Base-by-base conservation (phyloP, 2,797 vertebrate species). In the Erethizon dorsatum region DNA sequence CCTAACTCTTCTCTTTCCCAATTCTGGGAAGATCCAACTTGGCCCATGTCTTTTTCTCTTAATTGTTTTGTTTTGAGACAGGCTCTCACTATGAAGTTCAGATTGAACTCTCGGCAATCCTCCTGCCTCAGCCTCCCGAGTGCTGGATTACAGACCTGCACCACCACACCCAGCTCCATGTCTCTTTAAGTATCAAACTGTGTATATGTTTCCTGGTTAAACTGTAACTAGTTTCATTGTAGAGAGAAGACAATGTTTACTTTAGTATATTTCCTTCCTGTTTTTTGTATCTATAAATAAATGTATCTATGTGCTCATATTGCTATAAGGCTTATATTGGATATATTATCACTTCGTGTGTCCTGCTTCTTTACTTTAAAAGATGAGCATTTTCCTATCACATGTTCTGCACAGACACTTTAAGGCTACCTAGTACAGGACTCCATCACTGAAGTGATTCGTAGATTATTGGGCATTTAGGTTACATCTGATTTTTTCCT, bases 301-400 rank as follows among this genome's bases (percentile, higher is more conserved):
- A 83, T 28, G 2, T 69, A 90, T 65, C 47, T 50, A 4, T 47
- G 9, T 41, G 3, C 6, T 10, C 28, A 37, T 28, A 61, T 18
- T 59, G 50, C 26, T 84, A n/a, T 83, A 52, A 75, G 61, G 18
- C 69, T 90, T 57, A 59, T 2, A 52, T 1, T 56, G 10, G 56
- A 59, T 14, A 7, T 71, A 50, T n/a, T 83, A 41, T 71, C 67
- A 84, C 24, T 82, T 88, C 47, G 18, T 61, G 18, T 61, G n/a
- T n/a, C 33, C 57, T 93, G 26, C 59, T 56, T 94, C 90, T 73
- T 83, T 50, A 85, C 63, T 88, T 85, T 69, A 84, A 91, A 77
- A 41, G 45, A 67, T 93, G 24, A 65, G 54, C 7, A 45, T 67
- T 77, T 93, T 61, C 41, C 13, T 10, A 78, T 45, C 57, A 75